phyloP scores from a whole-genome alignment of 2,113 vertebrate species.

The Ceyx cyanopectus region DNA sequence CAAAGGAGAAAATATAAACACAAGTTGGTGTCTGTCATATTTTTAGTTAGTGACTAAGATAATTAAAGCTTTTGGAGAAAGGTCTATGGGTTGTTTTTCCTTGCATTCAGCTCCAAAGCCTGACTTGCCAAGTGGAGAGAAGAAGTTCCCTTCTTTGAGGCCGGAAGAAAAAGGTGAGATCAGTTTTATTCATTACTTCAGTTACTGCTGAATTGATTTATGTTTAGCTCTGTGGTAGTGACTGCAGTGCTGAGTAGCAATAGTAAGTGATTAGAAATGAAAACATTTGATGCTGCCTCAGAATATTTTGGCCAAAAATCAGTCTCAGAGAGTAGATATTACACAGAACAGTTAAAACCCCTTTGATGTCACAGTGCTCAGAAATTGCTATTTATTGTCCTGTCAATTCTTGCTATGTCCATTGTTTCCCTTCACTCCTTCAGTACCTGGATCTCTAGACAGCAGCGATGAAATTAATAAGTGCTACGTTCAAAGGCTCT shows the following conservation, averaged over 20 bases:
- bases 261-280: not conserved
- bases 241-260: not conserved
- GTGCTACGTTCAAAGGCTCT: not conserved
- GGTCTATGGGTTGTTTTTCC: conserved; percentile 31
- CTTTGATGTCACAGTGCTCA: not conserved
- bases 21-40: not conserved
- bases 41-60: conserved; percentile 18
- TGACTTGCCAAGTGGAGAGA: conserved; percentile 83
- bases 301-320: not conserved
- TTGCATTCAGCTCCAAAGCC: conserved; percentile 82
- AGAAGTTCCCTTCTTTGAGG: conserved; percentile 78
- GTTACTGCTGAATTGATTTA: not conserved
- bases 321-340: not conserved
- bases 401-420: not conserved
- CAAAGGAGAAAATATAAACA: not conserved
- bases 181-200: not conserved
- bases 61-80: conserved; percentile 31
- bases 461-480: conserved; percentile 11
- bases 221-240: not conserved
- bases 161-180: conserved; percentile 88
- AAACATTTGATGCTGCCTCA: not conserved
- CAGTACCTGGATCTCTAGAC: not conserved
- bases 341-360: rapidly evolving
- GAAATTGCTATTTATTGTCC: not conserved
- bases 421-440: not conserved